phyloP scores from a whole-genome alignment of 2,888 invertebrate genomes.

The Phytoseiulus persimilis region DNA sequence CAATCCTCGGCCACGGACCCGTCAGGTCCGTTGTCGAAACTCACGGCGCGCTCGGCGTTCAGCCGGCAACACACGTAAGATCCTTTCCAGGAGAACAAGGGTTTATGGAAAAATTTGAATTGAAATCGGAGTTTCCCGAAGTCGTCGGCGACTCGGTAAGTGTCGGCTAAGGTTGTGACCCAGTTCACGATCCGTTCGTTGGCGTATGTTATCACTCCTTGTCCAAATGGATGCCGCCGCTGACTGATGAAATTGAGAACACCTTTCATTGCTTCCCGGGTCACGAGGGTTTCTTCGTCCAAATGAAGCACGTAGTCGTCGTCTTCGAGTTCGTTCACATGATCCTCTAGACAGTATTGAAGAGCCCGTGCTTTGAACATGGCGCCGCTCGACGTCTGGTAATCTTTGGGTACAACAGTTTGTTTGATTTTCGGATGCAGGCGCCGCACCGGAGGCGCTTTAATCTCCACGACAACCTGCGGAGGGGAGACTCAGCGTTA shows the following conservation, averaged over 20 bases:
- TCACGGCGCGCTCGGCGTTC: slow-evolving; percentile 56
- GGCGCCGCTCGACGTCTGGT: slow-evolving; percentile 81
- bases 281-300: slow-evolving; percentile 89
- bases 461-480: not conserved
- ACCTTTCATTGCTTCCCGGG: slow-evolving; percentile 79
- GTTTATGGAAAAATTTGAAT: slow-evolving; percentile 84
- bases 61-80: slow-evolving; percentile 88
- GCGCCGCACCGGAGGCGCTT: not conserved
- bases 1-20: slow-evolving; percentile 97
- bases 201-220: slow-evolving; percentile 89
- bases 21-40: slow-evolving; percentile 90
- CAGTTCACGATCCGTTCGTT: slow-evolving; percentile 91
- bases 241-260: slow-evolving; percentile 87
- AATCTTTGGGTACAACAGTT: slow-evolving; percentile 75
- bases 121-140: slow-evolving; percentile 92
- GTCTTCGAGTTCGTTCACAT: slow-evolving; percentile 70
- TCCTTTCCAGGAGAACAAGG: slow-evolving; percentile 94
- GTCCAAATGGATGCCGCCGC: slow-evolving; percentile 89
- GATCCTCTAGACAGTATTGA: slow-evolving; percentile 87
- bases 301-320: slow-evolving; percentile 94
- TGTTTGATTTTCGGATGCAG: slow-evolving; percentile 64
- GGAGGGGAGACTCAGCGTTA: slow-evolving; percentile 47
- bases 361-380: slow-evolving; percentile 86
- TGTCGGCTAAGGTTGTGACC: slow-evolving; percentile 90
- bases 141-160: slow-evolving; percentile 89